Conservation (phyloP, 2,888 invertebrate species). For the Amblyjoppa proteus region DNA sequence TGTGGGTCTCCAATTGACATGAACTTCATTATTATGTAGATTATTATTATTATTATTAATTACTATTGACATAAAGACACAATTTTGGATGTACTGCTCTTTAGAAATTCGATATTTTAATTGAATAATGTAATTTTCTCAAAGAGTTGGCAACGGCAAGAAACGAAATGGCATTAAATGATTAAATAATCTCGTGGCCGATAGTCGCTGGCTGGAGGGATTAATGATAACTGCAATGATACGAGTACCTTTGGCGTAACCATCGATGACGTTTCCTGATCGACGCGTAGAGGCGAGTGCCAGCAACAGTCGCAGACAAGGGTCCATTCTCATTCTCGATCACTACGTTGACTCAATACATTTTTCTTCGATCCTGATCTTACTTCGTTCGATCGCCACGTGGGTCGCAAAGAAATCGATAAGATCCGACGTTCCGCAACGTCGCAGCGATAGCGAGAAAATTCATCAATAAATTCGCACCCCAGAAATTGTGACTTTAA, state of each 20-base stretch:
- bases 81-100: not conserved
- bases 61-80: not conserved
- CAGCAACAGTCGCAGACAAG: constrained; percentile 39
- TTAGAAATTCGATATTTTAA: not conserved
- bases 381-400: not conserved
- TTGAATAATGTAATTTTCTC: not conserved
- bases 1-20: no score
- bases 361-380: not conserved
- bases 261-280: not conserved
- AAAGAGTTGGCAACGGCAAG: not conserved
- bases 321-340: constrained; percentile 38
- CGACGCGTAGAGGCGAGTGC: constrained; percentile 34
- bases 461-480: not conserved
- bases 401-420: not conserved
- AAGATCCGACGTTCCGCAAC: not conserved
- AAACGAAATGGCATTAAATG: not conserved
- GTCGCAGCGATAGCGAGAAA: constrained; percentile 10
- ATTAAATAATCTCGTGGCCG: constrained; percentile 7
- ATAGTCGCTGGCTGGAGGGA: not conserved
- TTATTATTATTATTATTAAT: not conserved
- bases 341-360: constrained; percentile 1
- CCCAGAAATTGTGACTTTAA: not conserved
- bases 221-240: not conserved
- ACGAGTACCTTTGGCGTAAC: constrained; percentile 32
- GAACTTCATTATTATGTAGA: not conserved